These are phyloP conservation scores for Brenthis ino DNA, from an alignment of 2,888 invertebrate genomes.

Conservation along the genomic window DNA sequence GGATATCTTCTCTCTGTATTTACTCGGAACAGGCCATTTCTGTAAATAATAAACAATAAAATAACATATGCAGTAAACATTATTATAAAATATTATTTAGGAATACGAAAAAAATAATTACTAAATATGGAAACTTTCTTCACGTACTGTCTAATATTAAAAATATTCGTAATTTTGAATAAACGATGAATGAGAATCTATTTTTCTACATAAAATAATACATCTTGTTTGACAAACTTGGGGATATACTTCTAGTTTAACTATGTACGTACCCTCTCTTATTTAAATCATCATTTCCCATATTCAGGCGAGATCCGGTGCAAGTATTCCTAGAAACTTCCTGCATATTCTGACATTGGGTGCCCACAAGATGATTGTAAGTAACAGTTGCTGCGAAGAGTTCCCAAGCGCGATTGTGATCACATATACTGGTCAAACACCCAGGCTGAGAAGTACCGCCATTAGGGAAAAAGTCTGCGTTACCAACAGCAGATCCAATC, in stretches of 20 bases:
- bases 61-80: not conserved
- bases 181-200: not conserved
- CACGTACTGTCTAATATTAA: not conserved
- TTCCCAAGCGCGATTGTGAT: constrained; percentile 65
- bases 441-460: constrained; percentile 73
- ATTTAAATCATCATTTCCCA: constrained; percentile 59
- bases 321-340: constrained; percentile 58
- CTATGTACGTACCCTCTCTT: constrained; percentile 55
- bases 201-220: constrained; percentile 1
- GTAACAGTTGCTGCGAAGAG: constrained; percentile 60
- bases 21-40: constrained; percentile 51
- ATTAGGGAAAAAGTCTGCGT: constrained; percentile 84
- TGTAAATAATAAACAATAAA: constrained; percentile 42
- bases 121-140: not conserved
- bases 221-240: too few relatives aligned
- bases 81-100: constrained; percentile 1
- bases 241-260: too few relatives aligned
- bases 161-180: not conserved
- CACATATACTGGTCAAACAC: constrained; percentile 57
- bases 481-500: constrained; percentile 73
- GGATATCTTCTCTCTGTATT: constrained; percentile 51
- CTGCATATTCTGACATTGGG: constrained; percentile 47
- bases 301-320: constrained; percentile 48
- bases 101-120: not conserved
- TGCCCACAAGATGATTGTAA: constrained; percentile 58